Evolutionary conservation across 2,797 vertebrate species (phyloP).

Genomic region (Coilia nasus): DNA sequence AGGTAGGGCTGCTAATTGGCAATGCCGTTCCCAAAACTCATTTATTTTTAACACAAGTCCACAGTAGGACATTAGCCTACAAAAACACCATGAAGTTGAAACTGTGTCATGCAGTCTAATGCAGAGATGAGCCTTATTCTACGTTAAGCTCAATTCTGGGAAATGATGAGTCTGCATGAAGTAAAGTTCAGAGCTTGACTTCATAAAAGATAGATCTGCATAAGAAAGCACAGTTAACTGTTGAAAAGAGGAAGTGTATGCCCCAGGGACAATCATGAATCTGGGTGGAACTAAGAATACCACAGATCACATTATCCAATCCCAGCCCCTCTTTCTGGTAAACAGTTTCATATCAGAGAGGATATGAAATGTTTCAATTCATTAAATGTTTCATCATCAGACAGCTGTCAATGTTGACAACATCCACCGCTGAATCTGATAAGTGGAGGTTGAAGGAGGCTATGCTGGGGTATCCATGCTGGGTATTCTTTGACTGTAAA

Average conservation of each 20-base stretch:
- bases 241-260: background rate
- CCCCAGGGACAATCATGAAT: background rate
- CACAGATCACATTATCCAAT: background rate
- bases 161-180: constrained; percentile 10
- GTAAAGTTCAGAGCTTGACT: background rate
- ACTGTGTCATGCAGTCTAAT: background rate
- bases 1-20: background rate
- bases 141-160: background rate
- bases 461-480: background rate
- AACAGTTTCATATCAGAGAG: background rate
- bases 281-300: constrained; percentile 20
- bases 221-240: background rate
- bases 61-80: background rate
- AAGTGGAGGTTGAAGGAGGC: background rate
- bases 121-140: background rate
- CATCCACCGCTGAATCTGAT: background rate
- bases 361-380: background rate
- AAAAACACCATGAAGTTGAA: background rate
- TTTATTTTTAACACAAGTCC: background rate
- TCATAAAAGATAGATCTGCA: background rate
- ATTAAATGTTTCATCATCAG: background rate
- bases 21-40: background rate
- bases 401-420: too few relatives aligned
- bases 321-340: background rate
- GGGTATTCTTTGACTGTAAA: background rate